Evolutionary conservation across 1,140 invertebrate genomes (phyloP), one percentile per base, ranked within the genome.

Genomic region (Pseudomyrmex cubaensis): DNA sequence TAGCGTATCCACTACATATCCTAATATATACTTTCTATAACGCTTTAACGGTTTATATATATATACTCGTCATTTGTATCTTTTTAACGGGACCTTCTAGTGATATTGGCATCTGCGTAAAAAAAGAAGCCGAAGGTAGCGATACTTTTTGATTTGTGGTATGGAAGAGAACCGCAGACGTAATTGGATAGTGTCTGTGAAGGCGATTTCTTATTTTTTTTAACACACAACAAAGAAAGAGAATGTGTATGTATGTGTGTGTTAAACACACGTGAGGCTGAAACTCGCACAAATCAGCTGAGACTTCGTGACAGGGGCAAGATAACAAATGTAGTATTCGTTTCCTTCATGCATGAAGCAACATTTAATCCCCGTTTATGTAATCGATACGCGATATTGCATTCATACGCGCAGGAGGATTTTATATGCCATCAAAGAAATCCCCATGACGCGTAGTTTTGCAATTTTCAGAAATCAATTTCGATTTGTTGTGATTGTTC

Each of bases 351-450:
- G 54, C 15, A 75, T 20, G 52, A 15, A 13, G n/a, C 8, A 84
- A 83, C 50, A 85, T 78, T 75, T 22, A 80, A 83, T 87, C 82
- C 50, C 22, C 12, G 1, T 88, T 87, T 85, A 83, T 78, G 20
- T 86, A 87, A 87, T 1, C n/a, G 66, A 87, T 54, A 83, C 25
- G 15, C 35, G 66, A 77, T 83, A 85, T 25, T 50, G 10, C 15
- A 35, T 7, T 35, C 5, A 25, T 13, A 12, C 15, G n/a, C 10
- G 13, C 13, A 25, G n/a, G 13, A 52, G 2, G 13, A 17, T 61
- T 74, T 74, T 20, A 20, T 62, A 4, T 73, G 17, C 17, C 44
- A 57, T 22, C 17, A 8, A 59, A 73, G 15, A 72, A 35, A 17
- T 80, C 10, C 20, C 50, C 25, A 59, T 17, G 5, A 9, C n/a